phyloP scores from a whole-genome alignment of 2,113 vertebrate species.

The Siniperca chuatsi region DNA sequence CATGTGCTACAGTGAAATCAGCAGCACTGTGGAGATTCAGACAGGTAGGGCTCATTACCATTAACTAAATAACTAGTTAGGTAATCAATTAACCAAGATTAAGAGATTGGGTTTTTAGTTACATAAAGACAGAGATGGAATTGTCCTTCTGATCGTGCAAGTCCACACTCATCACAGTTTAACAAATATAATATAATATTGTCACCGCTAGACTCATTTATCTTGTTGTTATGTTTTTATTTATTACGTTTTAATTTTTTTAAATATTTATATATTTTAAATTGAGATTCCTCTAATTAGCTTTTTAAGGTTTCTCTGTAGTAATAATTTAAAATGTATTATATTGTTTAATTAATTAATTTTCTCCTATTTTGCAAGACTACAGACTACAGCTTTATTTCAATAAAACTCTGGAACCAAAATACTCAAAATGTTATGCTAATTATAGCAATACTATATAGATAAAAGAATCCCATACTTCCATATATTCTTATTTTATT shows the following conservation, averaged over 20 bases:
- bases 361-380: background rate
- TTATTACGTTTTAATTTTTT: background rate
- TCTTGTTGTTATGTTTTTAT: background rate
- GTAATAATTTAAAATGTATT: too few species aligned
- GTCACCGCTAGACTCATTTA: too few species aligned
- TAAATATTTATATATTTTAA: too few species aligned
- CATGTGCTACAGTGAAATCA: constrained; percentile 74
- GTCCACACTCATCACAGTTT: background rate
- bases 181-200: background rate
- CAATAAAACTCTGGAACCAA: background rate
- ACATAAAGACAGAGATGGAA: background rate
- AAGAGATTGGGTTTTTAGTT: background rate
- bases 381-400: background rate
- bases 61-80: background rate
- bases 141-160: background rate
- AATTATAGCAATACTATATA: background rate
- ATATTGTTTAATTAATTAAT: background rate
- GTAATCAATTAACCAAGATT: background rate
- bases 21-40: constrained; percentile 64
- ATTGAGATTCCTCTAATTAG: too few species aligned
- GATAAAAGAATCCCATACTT: too few species aligned
- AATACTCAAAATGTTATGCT: background rate
- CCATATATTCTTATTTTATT: too few species aligned
- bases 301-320: background rate
- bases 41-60: constrained; percentile 74